Conservation (phyloP, 2,113 vertebrate species). For the Pangasianodon gigas region DNA sequence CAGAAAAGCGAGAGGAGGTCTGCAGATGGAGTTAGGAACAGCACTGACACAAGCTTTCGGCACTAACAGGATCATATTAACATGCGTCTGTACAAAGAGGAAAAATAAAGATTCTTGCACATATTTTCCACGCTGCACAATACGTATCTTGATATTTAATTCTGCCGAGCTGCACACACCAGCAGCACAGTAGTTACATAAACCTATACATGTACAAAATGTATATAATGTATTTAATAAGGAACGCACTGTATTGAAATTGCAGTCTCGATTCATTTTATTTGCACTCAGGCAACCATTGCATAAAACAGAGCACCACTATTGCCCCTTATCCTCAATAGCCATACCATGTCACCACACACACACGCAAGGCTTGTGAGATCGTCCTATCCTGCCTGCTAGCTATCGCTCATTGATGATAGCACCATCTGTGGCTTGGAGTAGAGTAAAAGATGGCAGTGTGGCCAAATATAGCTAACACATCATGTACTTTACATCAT, state of each 20-base stretch:
- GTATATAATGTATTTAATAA: no score
- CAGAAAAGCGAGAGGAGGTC: neutral
- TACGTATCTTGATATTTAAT: no score
- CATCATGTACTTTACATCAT: neutral
- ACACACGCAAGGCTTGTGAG: neutral
- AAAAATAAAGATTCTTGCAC: no score
- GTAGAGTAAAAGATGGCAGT: no score
- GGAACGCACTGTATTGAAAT: no score
- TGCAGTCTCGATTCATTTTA: no score
- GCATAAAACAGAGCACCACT: neutral
- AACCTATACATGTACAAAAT: neutral
- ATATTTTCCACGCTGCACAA: neutral
- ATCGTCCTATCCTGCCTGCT: neutral
- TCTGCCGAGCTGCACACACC: no score
- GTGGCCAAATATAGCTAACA: neutral
- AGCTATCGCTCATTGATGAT: neutral
- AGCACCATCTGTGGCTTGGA: neutral
- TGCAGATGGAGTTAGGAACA: neutral
- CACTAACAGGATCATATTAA: no score
- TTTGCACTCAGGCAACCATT: no score
- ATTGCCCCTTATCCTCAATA: neutral
- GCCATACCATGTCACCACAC: neutral
- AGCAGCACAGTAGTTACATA: neutral
- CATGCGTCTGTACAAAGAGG: no score
- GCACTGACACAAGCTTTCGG: neutral